phyloP scores from a whole-genome alignment of 2,797 vertebrate species.

The Dallia pectoralis region DNA sequence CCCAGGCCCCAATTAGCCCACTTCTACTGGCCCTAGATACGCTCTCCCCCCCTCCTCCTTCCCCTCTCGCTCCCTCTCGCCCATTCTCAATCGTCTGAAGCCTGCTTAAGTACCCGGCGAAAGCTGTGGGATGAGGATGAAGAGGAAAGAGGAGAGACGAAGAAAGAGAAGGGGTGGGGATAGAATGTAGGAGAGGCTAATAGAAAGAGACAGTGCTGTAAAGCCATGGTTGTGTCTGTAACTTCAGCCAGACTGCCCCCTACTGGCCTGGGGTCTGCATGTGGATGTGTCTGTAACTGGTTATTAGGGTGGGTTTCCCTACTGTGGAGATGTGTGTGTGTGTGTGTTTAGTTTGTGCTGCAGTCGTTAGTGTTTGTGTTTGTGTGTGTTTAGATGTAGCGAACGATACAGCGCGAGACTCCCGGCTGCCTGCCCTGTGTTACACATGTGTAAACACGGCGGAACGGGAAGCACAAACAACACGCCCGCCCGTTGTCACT shows the following conservation, averaged over 20 bases:
- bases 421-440: conserved; percentile 65
- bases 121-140: neutral
- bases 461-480: conserved; percentile 68
- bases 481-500: conserved; percentile 42
- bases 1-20: conserved; percentile 71
- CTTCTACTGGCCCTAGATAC: conserved; percentile 66
- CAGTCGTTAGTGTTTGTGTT: conserved; percentile 8
- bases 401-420: conserved; percentile 56
- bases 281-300: neutral
- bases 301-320: neutral
- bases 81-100: conserved; percentile 45
- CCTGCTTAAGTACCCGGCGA: conserved; percentile 42
- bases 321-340: neutral
- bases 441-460: conserved; percentile 52
- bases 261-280: neutral
- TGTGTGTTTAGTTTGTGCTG: neutral
- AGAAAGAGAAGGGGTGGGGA: too few species aligned
- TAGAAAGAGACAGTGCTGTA: neutral
- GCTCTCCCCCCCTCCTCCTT: conserved; percentile 34
- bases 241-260: neutral
- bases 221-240: neutral
- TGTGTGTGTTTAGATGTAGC: conserved; percentile 46
- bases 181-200: neutral
- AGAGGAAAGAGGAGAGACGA: neutral
- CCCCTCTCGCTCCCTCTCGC: neutral